Percentiles rank a stretch among this genome's conserved stretches.
Conservation (phyloP, 2,113 vertebrate species). For the Eurypyga helias region DNA sequence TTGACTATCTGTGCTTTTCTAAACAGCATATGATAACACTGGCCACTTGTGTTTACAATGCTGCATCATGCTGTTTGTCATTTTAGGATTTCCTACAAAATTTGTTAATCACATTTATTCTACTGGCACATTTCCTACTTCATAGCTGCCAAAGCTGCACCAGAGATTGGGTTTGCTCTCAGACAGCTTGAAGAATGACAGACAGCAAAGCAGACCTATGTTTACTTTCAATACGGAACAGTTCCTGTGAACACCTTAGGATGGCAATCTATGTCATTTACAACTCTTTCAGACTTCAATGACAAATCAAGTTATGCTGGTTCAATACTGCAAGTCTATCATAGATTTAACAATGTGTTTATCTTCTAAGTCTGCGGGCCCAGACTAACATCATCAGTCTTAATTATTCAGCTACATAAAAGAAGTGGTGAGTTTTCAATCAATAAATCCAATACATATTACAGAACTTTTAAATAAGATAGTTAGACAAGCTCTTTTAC, state of each 20-base stretch:
- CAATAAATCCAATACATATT: background rate
- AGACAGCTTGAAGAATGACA: background rate
- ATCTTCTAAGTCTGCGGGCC: background rate
- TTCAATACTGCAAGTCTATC: background rate
- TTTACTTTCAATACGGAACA: background rate
- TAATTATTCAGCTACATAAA: slow-evolving; percentile 41
- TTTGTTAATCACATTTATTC: background rate
- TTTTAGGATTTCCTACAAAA: background rate
- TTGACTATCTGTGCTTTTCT: background rate
- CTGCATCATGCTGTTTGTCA: background rate
- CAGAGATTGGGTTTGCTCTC: background rate
- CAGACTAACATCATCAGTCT: background rate
- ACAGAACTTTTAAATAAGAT: background rate
- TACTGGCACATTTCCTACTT: background rate
- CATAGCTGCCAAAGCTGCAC: background rate
- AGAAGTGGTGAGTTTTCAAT: slow-evolving; percentile 2
- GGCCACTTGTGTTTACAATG: background rate
- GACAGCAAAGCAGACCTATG: background rate
- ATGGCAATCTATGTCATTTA: background rate
- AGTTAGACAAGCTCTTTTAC: background rate
- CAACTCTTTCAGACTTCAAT: background rate
- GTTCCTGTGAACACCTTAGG: background rate
- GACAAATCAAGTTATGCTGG: background rate
- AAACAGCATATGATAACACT: background rate
- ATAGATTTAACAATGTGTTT: background rate